Evolutionary conservation across 2,888 invertebrate species (phyloP), one percentile per base, ranked within the genome.

Genomic region (Lithophane semibrunnea): DNA sequence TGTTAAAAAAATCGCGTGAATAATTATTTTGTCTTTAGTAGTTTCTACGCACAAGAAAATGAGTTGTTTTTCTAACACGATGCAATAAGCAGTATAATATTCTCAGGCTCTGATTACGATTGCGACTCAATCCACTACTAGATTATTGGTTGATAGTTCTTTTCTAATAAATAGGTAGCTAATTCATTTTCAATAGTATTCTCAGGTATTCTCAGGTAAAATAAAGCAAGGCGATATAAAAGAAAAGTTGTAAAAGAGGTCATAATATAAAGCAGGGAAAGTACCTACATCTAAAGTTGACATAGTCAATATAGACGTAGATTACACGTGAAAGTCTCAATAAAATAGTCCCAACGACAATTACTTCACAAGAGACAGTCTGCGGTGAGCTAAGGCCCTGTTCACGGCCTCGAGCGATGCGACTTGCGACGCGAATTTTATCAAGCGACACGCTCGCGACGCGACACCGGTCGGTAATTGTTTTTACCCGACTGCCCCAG

Each of bases 321-420:
- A 73, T 68, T 79, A 72, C 42, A 74, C 66, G 79, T 74, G 84
- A 86, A 86, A 86, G 84, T 86, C 67, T 73, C 71, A 42, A 86
- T 84, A 79, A 82, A 78, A 73, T 63, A 63, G 70, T 54, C 66
- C 54, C 52, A 75, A 83, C 69, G 77, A 75, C 77, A 85, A 79
- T 85, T 73, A 77, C 79, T 82, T 70, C 7, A 52, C 29, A 21
- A 61, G 42, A 70, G 58, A 77, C 79, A 73, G 61, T 63, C 47
- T 13, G 42, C 58, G 21, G 42, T 54, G 21, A 70, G 63, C 54
- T 75, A 67, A 68, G 58, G 68, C 58, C 2, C 3, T 3, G 42
- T n/a, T 10, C 42, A 58, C 56, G 58, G 37, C 2, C 10, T n/a
- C 42, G 18, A 58, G n/a, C 68, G 16, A 56, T 3, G 29, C 52